Base-by-base conservation (phyloP, 2,888 invertebrate genomes). In the Agrotis segetum region DNA sequence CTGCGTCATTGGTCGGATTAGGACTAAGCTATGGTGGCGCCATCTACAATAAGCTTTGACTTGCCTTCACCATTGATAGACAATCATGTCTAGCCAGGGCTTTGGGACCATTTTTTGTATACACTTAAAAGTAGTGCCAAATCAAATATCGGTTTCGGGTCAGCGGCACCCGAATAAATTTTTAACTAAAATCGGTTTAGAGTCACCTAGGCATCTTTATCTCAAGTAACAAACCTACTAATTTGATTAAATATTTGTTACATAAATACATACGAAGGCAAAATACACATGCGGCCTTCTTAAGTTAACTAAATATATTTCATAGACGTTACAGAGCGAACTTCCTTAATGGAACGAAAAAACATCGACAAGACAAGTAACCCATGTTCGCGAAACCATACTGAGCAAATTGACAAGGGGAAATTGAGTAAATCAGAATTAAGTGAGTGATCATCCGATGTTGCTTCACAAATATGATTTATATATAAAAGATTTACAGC, bases 391-490 rank as follows among this genome's bases (percentile, higher is more conserved):
- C 34, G 16, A 65, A 78, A 50, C 49, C 66, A 74, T 77, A 58
- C 14, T 21, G 46, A 6, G 24, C 21, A 67, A 67, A 63, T 63
- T 72, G 73, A 84, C 71, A 74, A 21, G 70, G 19, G 50, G 61
- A 86, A 82, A 85, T 86, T 75, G 87, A 76, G 71, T 69, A 63
- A 79, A 86, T 82, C 75, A 67, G 75, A 74, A 85, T 79, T 75
- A 79, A 77, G 72, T 82, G 73, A 82, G 55, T 67, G 74, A 86
- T 86, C 85, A 84, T 70, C 29, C 56, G 76, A 79, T 67, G 70
- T 74, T 81, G 74, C 78, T 77, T 55, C 59, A 80, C 70, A 84
- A 88, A 89, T 85, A 83, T 82, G 85, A 89, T 89, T 88, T 87
- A 83, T 86, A 83, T 86, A 81, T 86, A 78, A 83, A 83, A 74